A percentile compares a stretch with the other conserved stretches of the same genome.
Evolutionary conservation across 2,888 invertebrate species (phyloP).

Genomic region (Pollenia angustigena): DNA sequence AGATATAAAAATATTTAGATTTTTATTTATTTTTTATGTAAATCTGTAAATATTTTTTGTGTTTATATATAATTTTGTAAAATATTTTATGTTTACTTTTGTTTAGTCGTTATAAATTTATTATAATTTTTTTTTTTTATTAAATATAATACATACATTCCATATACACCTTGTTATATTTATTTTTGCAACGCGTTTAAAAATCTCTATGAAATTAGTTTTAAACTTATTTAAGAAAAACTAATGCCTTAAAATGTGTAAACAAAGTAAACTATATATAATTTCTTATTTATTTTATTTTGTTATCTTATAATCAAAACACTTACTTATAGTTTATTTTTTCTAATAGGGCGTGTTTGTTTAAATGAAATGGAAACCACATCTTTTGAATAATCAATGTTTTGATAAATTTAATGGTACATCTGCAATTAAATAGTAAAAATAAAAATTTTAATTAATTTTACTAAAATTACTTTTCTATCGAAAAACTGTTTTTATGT

Average conservation of each 20-base stretch:
- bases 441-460: slow-evolving; percentile 52
- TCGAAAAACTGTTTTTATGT: too few relatives aligned
- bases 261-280: slow-evolving; percentile 51
- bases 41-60: slow-evolving; percentile 53
- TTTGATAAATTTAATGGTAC: slow-evolving; percentile 95
- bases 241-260: slow-evolving; percentile 44
- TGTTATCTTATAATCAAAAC: slow-evolving; percentile 61
- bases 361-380: slow-evolving; percentile 75
- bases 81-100: slow-evolving; percentile 12
- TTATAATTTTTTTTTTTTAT: slow-evolving; percentile 24
- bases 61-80: slow-evolving; percentile 1
- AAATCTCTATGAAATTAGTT: slow-evolving; percentile 58
- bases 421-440: slow-evolving; percentile 86
- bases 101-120: slow-evolving; percentile 13
- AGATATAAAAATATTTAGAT: slow-evolving; percentile 56
- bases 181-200: slow-evolving; percentile 55
- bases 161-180: slow-evolving; percentile 32
- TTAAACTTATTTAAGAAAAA: slow-evolving; percentile 50
- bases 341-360: slow-evolving; percentile 63
- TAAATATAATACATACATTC: slow-evolving; percentile 56
- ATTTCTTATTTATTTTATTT: slow-evolving; percentile 27
- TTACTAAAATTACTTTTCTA: too few relatives aligned
- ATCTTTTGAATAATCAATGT: slow-evolving; percentile 85
- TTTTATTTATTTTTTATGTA: slow-evolving; percentile 24
- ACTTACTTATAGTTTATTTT: slow-evolving; percentile 75